These are phyloP conservation scores for Solea senegalensis DNA, from an alignment of 2,113 vertebrate genomes.

Conservation along the genomic window DNA sequence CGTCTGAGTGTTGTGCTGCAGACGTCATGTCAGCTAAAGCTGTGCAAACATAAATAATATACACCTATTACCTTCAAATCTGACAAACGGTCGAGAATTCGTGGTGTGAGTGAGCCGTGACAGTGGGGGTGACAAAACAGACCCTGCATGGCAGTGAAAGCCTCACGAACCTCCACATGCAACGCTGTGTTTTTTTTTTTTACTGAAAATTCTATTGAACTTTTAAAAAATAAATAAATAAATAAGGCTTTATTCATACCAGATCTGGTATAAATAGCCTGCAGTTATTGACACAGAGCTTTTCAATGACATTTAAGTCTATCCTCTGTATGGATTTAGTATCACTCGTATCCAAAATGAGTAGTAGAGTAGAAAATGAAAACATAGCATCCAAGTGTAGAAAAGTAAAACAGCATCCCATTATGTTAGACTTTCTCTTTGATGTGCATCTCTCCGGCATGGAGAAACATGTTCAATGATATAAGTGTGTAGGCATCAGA, in stretches of 20 bases:
- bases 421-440: constrained; percentile 11
- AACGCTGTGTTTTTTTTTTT: constrained; percentile 19
- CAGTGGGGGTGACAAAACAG: constrained; percentile 25
- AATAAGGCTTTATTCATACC: constrained; percentile 11
- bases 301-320: background rate
- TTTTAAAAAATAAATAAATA: background rate
- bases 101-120: no score
- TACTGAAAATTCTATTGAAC: constrained; percentile 40
- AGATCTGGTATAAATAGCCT: constrained; percentile 14
- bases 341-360: background rate
- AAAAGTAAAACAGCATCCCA: constrained; percentile 11
- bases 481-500: constrained; percentile 51
- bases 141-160: constrained; percentile 1
- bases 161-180: constrained; percentile 22
- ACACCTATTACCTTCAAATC: background rate
- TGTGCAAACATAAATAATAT: constrained; percentile 36
- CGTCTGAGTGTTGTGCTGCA: constrained; percentile 12
- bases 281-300: constrained; percentile 13
- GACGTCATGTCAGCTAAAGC: background rate
- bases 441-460: constrained; percentile 38
- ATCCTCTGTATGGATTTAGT: no score
- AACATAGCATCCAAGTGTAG: background rate
- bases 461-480: constrained; percentile 59
- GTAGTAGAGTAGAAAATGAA: background rate
- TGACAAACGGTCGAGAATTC: no score